Base-by-base conservation (phyloP, 1,140 invertebrate species). In the Dinothrombium tinctorium region DNA sequence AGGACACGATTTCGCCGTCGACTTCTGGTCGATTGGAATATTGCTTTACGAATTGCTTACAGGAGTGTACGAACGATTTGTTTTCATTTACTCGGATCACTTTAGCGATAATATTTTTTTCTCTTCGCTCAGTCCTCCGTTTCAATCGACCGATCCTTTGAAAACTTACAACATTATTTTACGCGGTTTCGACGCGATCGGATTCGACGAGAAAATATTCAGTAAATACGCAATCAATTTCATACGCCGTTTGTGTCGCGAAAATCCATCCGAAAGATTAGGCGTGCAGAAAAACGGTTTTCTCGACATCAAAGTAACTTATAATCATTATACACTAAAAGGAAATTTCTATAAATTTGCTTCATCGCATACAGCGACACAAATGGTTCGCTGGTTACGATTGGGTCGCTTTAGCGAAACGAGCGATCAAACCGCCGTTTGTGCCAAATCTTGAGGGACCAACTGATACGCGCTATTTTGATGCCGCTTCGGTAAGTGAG, bases 331-430 rank as follows among this genome's bases (percentile, higher is more conserved):
- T 11, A 33, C 11, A 14, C 6, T 33, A 33, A 33, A 6, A 33
- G 8, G 11, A 11, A 15, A 33, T 33, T 33, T 20, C 7, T 36
- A n/a, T 21, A n/a, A 21, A 2, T 33, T 17, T 8, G 11, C 20
- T 6, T 35, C 15, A 12, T n/a, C n/a, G 22, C 15, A 4, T 7
- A 4, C n/a, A 36, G 58, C 96, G 95, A 58, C 67, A 12, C 52
- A 90, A 84, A 61, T 98, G 90, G 90, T 99, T 98, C 59, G 89
- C 96, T 59, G 90, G 92, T 31, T 99, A 98, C 61, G 94, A 98
- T 58, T 99, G 92, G 92, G 90, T 95, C 66, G 90, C 87, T 19
- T 62, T 99, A n/a, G 67, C 75, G 35, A 73, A 74, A 49, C 66
- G 79, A 49, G 82, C 80, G 0, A 59, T 96, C 9, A 77, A 76